Conservation (phyloP, 2,888 invertebrate species). For the Andrena haemorrhoa region DNA sequence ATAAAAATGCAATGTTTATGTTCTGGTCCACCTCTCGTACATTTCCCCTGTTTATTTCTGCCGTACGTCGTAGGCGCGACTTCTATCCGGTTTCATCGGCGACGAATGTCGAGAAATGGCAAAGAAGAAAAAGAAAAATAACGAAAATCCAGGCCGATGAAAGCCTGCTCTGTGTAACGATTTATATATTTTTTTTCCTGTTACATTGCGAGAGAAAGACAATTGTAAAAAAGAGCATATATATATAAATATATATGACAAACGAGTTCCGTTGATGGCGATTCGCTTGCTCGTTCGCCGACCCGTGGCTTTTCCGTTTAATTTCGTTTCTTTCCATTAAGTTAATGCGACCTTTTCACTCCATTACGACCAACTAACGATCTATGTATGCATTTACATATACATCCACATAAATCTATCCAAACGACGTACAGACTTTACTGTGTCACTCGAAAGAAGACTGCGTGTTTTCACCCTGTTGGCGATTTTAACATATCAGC, state of each 20-base stretch:
- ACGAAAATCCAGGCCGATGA: slow-evolving; percentile 14
- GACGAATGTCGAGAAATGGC: not conserved
- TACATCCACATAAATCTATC: not conserved
- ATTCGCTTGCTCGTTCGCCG: slow-evolving; percentile 45
- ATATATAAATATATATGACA: slow-evolving; percentile 7
- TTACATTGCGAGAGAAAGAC: slow-evolving; percentile 32
- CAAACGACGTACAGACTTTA: too few species aligned
- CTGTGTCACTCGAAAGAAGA: too few species aligned
- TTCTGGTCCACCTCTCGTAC: slow-evolving; percentile 78
- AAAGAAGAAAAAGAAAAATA: not conserved
- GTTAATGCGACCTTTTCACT: not conserved
- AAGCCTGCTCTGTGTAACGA: slow-evolving; percentile 10
- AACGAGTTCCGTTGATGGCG: slow-evolving; percentile 23
- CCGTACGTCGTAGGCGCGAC: slow-evolving; percentile 38
- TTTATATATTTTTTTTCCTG: slow-evolving; percentile 34
- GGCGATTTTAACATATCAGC: too few species aligned
- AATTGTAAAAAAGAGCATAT: slow-evolving; percentile 15
- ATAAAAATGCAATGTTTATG: slow-evolving; percentile 80
- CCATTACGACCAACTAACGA: not conserved
- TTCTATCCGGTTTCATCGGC: not conserved
- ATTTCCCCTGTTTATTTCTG: slow-evolving; percentile 70
- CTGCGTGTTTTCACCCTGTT: too few species aligned
- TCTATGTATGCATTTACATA: slow-evolving; percentile 1
- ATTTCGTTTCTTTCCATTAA: not conserved
- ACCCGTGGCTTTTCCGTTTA: slow-evolving; percentile 18